Percentiles rank a stretch among this genome's conserved stretches.
Conservation (phyloP, 2,888 invertebrate species). For the Thymelicus acteon region DNA sequence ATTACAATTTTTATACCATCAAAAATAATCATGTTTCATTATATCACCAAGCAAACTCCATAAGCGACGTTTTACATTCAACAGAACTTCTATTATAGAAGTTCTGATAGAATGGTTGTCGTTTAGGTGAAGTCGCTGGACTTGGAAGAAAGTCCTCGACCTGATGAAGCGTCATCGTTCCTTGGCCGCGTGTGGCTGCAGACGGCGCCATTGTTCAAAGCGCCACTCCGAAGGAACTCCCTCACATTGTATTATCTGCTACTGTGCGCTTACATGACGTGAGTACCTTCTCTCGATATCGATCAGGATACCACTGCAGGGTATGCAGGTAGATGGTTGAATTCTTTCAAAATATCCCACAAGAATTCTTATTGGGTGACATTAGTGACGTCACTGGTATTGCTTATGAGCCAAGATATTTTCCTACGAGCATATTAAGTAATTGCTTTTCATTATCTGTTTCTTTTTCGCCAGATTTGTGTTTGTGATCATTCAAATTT, state of each 20-base stretch:
- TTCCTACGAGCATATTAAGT: no score
- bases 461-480: no score
- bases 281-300: conserved; percentile 45
- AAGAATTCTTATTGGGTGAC: no score
- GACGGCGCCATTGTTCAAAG: conserved; percentile 71
- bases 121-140: conserved; percentile 54
- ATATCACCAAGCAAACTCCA: no score
- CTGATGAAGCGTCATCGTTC: conserved; percentile 46
- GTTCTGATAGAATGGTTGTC: background rate
- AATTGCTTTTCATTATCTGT: no score
- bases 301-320: background rate
- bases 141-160: conserved; percentile 53
- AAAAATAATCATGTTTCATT: no score
- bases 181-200: conserved; percentile 68
- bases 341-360: no score
- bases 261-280: conserved; percentile 74
- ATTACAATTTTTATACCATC: no score
- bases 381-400: no score
- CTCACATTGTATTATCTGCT: conserved; percentile 67
- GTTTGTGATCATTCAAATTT: no score
- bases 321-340: background rate
- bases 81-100: background rate
- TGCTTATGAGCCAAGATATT: no score
- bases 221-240: conserved; percentile 66
- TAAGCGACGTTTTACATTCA: no score